These are phyloP conservation scores for Metalampra italica DNA, from an alignment of 2,888 invertebrate species.

Conservation along the genomic window DNA sequence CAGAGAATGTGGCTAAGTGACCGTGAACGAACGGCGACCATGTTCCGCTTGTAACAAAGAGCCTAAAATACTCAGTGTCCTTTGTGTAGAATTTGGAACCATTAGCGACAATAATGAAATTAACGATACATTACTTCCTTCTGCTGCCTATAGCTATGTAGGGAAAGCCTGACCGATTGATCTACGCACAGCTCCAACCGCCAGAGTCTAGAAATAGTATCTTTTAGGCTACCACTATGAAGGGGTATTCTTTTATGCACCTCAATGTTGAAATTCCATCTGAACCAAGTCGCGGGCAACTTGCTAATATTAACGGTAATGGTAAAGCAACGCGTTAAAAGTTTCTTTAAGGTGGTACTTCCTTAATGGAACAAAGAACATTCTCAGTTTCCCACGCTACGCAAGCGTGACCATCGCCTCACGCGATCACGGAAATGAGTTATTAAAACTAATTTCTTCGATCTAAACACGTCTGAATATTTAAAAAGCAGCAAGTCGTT, in stretches of 20 bases:
- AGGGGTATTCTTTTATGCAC: no score
- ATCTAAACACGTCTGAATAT: no score
- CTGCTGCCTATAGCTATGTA: no score
- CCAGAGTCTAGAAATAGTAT: no score
- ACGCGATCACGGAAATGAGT: conserved; percentile 28
- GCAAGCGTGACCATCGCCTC: conserved; percentile 45
- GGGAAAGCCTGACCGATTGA: no score
- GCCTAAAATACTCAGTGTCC: conserved; percentile 6
- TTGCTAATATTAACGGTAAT: background rate
- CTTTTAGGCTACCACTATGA: no score
- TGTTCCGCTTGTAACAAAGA: conserved; percentile 28
- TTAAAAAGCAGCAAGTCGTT: no score
- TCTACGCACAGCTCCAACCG: no score
- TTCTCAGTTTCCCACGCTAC: conserved; percentile 32
- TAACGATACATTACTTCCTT: background rate
- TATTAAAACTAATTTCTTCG: background rate
- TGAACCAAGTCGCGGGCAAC: no score
- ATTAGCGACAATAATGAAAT: background rate
- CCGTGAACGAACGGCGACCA: conserved; percentile 24
- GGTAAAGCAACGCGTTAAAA: background rate
- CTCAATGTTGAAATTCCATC: no score
- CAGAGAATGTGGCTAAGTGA: conserved; percentile 16
- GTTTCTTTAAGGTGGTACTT: background rate
- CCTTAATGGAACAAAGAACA: background rate
- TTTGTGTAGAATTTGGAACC: background rate